phyloP scores from a whole-genome alignment of 1,140 invertebrate genomes.

The Aleiodes sp. region DNA sequence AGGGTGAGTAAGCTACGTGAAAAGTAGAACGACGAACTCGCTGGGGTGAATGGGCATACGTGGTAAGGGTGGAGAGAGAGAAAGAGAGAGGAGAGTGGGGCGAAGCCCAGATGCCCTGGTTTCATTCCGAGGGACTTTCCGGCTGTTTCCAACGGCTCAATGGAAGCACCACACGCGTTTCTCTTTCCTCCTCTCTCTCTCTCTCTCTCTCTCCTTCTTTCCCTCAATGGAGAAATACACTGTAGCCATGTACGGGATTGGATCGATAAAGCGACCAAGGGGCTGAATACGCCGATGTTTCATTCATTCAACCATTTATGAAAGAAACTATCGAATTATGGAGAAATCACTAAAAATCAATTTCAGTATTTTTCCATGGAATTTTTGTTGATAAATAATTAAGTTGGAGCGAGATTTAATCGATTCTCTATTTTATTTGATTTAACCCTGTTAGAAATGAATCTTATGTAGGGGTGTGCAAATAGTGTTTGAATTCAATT shows the following conservation, averaged over 20 bases:
- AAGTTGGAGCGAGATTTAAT: too few relatives aligned
- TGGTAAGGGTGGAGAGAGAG: slow-evolving; percentile 20
- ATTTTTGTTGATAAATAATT: too few relatives aligned
- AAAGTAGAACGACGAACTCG: slow-evolving; percentile 38
- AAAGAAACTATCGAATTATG: too few relatives aligned
- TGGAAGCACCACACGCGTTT: slow-evolving; percentile 31
- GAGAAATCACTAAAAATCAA: too few relatives aligned
- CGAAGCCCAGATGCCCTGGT: slow-evolving; percentile 51
- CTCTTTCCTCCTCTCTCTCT: background rate
- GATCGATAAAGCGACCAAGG: slow-evolving; percentile 18
- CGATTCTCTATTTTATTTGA: too few relatives aligned
- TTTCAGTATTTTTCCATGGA: too few relatives aligned
- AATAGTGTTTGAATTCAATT: too few relatives aligned
- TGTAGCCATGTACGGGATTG: background rate
- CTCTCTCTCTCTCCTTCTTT: background rate
- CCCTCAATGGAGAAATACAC: background rate
- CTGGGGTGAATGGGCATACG: slow-evolving; percentile 29
- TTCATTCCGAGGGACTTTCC: slow-evolving; percentile 44
- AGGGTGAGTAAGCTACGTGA: background rate
- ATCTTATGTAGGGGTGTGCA: too few relatives aligned
- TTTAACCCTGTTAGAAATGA: too few relatives aligned
- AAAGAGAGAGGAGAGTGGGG: too few relatives aligned
- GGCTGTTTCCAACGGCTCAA: slow-evolving; percentile 47
- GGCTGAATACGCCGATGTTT: background rate
- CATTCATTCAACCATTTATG: background rate